Evolutionary conservation across 2,888 invertebrate genomes (phyloP), one percentile per base, ranked within the genome.

Genomic region (Azorinus chamasolen): DNA sequence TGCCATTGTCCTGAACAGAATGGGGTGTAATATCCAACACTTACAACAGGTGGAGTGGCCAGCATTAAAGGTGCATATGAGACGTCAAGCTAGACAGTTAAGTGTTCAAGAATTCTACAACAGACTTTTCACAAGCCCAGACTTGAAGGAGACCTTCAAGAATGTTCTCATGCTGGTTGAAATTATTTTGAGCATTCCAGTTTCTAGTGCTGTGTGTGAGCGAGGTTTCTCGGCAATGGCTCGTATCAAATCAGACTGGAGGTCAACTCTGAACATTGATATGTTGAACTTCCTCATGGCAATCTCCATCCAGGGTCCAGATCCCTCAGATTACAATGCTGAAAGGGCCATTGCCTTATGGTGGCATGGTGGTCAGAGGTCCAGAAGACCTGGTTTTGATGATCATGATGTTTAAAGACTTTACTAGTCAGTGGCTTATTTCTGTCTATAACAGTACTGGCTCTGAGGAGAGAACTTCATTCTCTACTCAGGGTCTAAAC

Each of bases 231-330:
- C 74, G 14, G 61, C 75, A 2, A 74, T 82, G 71, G 59, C 71
- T 10, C 43, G 82, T 14, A 74, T 77, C n/a, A 80, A 80, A 54
- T 80, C 69, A 10, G 84, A 83, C 41, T 80, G 76, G 79, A 74
- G 80, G 39, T 58, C 75, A 14, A n/a, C 50, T 0, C 69, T 84
- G 4, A 57, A 50, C 24, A 48, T 58, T 22, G 43, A 66, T 22
- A 78, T 73, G 65, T 24, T 79, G 43, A 76, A 74, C 48, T 46
- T 24, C n/a, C 57, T 79, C n/a, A 72, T 83, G 68, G 68, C 69
- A 16, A 37, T 83, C 10, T 45, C 68, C 12, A 63, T 83, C 20
- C 41, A 70, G 32, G 73, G 73, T 20, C 66, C 79, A 46, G 24
- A 24, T 45, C 22, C 53, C 1, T 24, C 45, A n/a, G 63, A 70